Base-by-base conservation (phyloP, 2,888 invertebrate genomes). In the Furcula furcula region DNA sequence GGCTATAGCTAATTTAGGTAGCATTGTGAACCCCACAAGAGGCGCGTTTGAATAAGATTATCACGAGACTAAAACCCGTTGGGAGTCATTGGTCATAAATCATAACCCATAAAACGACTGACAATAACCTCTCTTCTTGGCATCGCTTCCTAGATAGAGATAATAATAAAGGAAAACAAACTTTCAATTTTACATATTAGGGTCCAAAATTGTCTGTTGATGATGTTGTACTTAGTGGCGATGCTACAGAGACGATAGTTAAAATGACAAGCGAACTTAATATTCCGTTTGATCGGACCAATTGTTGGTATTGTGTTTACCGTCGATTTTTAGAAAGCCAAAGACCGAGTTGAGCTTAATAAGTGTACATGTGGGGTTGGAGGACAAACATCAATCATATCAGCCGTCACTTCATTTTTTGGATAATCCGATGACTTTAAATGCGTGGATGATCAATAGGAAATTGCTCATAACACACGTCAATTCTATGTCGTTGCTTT, bases 61-160 rank as follows among this genome's bases (percentile, higher is more conserved):
- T 83, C 86, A 82, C 60, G 72, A 69, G 67, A 65, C 70, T 65
- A 78, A 73, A 86, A 78, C 83, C 87, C 85, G 86, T 87, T 86
- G 87, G 88, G 84, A 88, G 86, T 85, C 87, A 83, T 77, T 72
- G 80, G 74, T 87, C 88, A 88, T 88, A 87, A 88, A 88, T 88
- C 88, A 88, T 88, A 85, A 78, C 82, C 82, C 86, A 85, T 87
- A 87, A 87, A 85, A 86, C 71, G 76, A 71, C 86, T 83, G 85
- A 87, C 87, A 85, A 84, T 85, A 76, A 76, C 76, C 76, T 82
- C 73, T 76, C 76, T 78, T 79, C 76, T 70, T 68, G 71, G 64
- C 63, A 65, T 64, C 59, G 72, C 72, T 83, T 84, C 83, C 79
- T 85, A 79, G 68, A 66, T 45, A 43, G 50, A 42, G 14, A 29